Conservation (phyloP, 2,888 invertebrate species). For the Amiota communis region DNA sequence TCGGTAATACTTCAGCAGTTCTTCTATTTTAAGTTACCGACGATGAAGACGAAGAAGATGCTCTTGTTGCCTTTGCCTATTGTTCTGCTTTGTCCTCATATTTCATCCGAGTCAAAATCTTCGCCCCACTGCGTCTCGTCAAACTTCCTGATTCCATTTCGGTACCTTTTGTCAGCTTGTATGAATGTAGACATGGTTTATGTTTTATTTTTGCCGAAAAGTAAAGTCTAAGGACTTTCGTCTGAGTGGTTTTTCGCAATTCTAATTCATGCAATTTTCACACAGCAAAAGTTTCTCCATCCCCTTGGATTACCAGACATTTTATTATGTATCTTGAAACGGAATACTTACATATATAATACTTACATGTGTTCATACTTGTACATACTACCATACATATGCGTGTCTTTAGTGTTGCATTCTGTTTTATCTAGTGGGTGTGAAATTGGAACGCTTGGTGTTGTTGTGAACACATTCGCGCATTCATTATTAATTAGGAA, state of each 20-base stretch:
- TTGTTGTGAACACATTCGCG: no score
- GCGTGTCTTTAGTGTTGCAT: no score
- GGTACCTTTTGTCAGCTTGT: slow-evolving; percentile 15
- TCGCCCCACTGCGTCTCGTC: slow-evolving; percentile 46
- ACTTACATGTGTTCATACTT: no score
- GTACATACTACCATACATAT: slow-evolving; percentile 28
- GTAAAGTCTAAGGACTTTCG: slow-evolving; percentile 70
- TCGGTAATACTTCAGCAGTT: slow-evolving; percentile 10
- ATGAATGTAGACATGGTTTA: slow-evolving; percentile 30
- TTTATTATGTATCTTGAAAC: no score
- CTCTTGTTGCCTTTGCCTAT: no score
- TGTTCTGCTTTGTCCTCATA: no score
- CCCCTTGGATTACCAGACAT: background rate
- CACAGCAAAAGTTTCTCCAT: slow-evolving; percentile 14
- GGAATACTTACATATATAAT: no score
- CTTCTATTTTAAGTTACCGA: slow-evolving; percentile 2
- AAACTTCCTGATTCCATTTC: slow-evolving; percentile 62
- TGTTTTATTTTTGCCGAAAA: slow-evolving; percentile 64
- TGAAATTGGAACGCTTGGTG: no score
- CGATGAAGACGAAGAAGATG: slow-evolving; percentile 24
- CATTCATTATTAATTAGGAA: no score
- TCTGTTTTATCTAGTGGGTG: no score
- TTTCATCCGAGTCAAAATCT: no score
- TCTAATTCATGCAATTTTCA: slow-evolving; percentile 32
- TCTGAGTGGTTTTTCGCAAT: slow-evolving; percentile 67